Percentiles rank a stretch among this genome's conserved stretches.
These are phyloP conservation scores for Cuniculus paca DNA, from an alignment of 2,797 vertebrate species.

Conservation along the genomic window DNA sequence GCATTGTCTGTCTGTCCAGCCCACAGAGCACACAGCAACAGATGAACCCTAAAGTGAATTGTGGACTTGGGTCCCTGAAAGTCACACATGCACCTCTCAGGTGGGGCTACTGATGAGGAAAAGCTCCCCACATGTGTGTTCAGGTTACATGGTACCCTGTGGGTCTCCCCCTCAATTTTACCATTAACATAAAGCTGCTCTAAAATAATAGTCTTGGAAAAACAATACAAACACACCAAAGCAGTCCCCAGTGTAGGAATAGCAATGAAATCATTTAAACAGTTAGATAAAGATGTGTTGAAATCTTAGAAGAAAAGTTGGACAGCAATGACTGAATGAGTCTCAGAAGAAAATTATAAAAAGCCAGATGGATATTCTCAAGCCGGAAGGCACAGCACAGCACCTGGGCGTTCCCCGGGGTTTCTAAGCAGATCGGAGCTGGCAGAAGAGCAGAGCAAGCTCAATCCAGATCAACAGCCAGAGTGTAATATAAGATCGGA, in stretches of 20 bases:
- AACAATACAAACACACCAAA: not conserved
- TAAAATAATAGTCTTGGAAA: not conserved
- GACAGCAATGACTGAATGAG: not conserved
- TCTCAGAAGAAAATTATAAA: not conserved
- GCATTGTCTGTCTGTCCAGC: not conserved
- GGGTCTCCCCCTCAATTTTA: not conserved
- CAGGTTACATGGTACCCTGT: not conserved
- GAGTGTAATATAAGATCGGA: not conserved
- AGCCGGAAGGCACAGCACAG: not conserved
- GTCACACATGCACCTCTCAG: not conserved
- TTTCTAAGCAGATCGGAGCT: not conserved
- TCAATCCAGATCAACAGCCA: not conserved
- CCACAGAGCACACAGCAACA: not conserved
- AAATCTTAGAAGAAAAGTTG: constrained; percentile 8
- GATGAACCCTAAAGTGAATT: not conserved
- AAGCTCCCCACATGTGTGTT: not conserved
- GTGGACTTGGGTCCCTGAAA: not conserved
- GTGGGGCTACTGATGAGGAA: not conserved
- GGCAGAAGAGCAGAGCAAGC: not conserved
- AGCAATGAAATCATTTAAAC: not conserved
- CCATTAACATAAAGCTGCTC: not conserved
- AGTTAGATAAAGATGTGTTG: not conserved
- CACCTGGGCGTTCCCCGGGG: not conserved
- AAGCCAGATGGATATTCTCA: not conserved
- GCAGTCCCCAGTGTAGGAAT: not conserved